Evolutionary conservation across 2,797 vertebrate genomes (phyloP).

Genomic region (Gymnothorax javanicus): DNA sequence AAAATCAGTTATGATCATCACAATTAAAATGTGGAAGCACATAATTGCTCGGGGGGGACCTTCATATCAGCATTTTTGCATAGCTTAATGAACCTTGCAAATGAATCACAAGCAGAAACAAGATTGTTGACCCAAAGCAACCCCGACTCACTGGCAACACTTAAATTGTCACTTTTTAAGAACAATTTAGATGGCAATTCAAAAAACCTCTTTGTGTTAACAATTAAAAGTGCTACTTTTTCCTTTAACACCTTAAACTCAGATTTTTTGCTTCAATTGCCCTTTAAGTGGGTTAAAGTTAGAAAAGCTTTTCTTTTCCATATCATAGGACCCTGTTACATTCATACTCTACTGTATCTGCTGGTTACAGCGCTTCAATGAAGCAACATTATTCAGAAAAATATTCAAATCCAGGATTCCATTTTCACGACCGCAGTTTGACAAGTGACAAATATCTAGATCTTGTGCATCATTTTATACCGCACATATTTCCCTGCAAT

Average conservation of each 20-base stretch:
- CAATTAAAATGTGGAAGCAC: conserved; percentile 15
- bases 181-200: background rate
- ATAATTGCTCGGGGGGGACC: conserved; percentile 12
- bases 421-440: too few species aligned
- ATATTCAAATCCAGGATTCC: too few species aligned
- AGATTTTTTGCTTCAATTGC: too few species aligned
- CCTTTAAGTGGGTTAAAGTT: too few species aligned
- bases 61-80: conserved; percentile 10
- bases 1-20: conserved; percentile 28
- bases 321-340: too few species aligned
- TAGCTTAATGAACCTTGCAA: background rate
- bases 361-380: too few species aligned
- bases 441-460: too few species aligned
- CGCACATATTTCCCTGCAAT: too few species aligned
- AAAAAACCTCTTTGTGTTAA: background rate
- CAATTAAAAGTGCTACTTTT: background rate
- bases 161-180: background rate
- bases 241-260: background rate
- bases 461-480: too few species aligned
- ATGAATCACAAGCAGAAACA: background rate
- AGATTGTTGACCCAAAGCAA: background rate
- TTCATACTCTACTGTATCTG: too few species aligned
- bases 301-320: too few species aligned
- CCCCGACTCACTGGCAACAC: background rate
- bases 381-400: too few species aligned